Evolutionary conservation across 2,888 invertebrate species (phyloP), one percentile per base, ranked within the genome.

Genomic region (Platycheirus rosarum): DNA sequence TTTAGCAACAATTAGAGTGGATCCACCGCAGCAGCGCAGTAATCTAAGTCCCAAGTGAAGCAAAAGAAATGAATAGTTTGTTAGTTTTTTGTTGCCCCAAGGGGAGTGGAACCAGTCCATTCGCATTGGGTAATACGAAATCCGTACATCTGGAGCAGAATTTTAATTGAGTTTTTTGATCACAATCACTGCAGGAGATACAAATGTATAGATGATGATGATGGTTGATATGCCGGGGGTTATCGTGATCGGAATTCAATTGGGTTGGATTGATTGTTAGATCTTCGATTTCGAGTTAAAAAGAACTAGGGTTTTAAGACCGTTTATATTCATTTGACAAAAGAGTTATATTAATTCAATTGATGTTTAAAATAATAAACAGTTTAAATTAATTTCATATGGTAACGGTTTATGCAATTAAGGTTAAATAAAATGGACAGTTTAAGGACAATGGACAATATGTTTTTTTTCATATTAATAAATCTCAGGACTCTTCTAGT

Each of bases 1-100:
- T n/a, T n/a, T n/a, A n/a, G n/a, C 8, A 49, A 69, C 68, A 79
- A 74, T 74, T 69, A 79, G 74, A 79, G 68, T 79, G 63, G 13
- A 79, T 79, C 57, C 60, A 48, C 2, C 9, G 32, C 3, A 37
- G 5, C 7, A 6, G 3, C 1, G 0, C 8, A 1, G 2, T 3
- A 26, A 2, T 0, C 49, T 9, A 29, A 55, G 26, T 57, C 14
- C 26, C 40, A 51, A 53, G 37, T 16, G 23, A 35, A 48, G 14
- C 14, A 16, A 13, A 48, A 32, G 32, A 51, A 16, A 8, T 62
- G 11, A 40, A 26, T n/a, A n/a, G n/a, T n/a, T n/a, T n/a, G n/a
- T n/a, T n/a, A n/a, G n/a, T n/a, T n/a, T n/a, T n/a, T n/a, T n/a
- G 40, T 40, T 11, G 37, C 63, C 35, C 23, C 26, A 49, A 23